Evolutionary conservation across 2,113 vertebrate genomes (phyloP).

Genomic region (Anser brachyrhynchus): DNA sequence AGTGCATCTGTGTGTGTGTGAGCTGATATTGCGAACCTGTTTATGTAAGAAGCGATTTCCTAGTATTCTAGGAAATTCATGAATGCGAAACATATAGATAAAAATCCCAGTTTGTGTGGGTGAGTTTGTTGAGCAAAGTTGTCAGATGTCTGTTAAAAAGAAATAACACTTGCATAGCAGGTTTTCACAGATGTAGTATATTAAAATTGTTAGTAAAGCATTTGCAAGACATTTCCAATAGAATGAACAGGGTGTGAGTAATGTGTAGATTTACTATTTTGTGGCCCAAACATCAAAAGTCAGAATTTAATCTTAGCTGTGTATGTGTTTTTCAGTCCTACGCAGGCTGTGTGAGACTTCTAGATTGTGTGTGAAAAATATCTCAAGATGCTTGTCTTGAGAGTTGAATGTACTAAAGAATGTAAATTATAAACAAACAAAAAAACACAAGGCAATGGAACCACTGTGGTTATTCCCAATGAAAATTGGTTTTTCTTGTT

Average conservation of each 20-base stretch:
- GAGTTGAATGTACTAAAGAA: neutral
- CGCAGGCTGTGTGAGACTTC: neutral
- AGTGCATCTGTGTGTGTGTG: neutral
- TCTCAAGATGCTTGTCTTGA: neutral
- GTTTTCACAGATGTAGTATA: neutral
- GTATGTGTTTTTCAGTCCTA: neutral
- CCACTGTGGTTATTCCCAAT: neutral
- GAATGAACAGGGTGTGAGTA: neutral
- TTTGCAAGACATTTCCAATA: neutral
- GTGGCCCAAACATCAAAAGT: neutral
- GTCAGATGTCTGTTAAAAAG: constrained; percentile 25
- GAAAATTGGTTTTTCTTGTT: neutral
- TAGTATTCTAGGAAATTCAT: neutral
- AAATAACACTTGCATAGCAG: neutral
- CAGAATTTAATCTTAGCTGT: neutral
- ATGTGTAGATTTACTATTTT: neutral
- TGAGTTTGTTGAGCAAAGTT: neutral
- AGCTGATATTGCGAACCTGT: neutral
- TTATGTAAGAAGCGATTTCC: neutral
- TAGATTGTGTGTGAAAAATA: neutral
- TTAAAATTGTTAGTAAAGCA: neutral
- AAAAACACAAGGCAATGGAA: neutral
- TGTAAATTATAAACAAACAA: neutral
- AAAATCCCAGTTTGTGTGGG: neutral
- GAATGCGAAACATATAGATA: neutral